Evolutionary conservation across 2,113 vertebrate genomes (phyloP).

Genomic region (Lichenostomus cassidix): DNA sequence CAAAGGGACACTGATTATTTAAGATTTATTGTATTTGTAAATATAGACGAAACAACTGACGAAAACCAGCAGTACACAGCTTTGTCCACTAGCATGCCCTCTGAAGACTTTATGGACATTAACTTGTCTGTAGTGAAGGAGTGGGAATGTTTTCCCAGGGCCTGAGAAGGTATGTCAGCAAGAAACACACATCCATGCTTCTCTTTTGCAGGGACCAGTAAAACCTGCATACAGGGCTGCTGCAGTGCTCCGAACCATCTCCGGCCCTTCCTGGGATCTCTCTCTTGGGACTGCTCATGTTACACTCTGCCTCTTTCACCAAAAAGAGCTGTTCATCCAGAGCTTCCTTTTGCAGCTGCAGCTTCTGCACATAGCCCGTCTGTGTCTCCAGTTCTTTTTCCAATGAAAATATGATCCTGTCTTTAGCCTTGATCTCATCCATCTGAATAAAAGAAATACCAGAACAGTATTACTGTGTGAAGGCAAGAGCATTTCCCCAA

Average conservation of each 20-base stretch:
- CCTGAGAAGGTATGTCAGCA: neutral
- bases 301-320: constrained; percentile 96
- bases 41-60: neutral
- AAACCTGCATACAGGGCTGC: constrained; percentile 87
- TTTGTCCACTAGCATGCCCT: neutral
- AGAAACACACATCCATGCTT: neutral
- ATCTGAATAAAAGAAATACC: constrained; percentile 80
- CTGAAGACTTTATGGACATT: neutral
- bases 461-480: neutral
- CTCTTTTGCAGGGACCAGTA: neutral
- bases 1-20: neutral
- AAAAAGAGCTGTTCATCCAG: constrained; percentile 96
- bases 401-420: constrained; percentile 93
- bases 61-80: neutral
- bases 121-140: neutral
- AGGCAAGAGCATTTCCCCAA: neutral
- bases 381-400: constrained; percentile 95
- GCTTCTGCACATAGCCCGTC: constrained; percentile 88
- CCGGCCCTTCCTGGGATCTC: constrained; percentile 95
- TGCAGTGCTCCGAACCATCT: constrained; percentile 94
- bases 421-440: constrained; percentile 97
- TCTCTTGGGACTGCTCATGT: constrained; percentile 94
- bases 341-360: constrained; percentile 96
- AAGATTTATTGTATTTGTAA: neutral
- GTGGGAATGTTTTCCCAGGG: neutral